phyloP scores from a whole-genome alignment of 23 tunicate species.

The Styela clava region DNA sequence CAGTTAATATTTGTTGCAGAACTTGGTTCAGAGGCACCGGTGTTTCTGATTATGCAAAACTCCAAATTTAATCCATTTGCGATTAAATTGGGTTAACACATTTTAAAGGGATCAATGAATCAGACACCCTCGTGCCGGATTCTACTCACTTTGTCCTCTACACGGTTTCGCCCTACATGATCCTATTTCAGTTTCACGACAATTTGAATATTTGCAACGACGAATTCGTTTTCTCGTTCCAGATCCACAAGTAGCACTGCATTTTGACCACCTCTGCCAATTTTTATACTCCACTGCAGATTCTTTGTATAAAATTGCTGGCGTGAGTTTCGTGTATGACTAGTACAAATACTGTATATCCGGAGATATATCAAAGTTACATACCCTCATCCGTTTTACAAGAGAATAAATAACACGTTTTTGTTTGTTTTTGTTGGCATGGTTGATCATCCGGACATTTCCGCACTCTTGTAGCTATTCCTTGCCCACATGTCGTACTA shows the following conservation, averaged over 20 bases:
- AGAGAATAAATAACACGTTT: not conserved
- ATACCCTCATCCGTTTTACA: constrained; percentile 8
- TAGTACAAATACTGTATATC: not conserved
- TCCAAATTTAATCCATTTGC: not conserved
- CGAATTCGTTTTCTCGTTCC: constrained; percentile 12
- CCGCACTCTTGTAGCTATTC: constrained; percentile 7
- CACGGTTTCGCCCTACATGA: constrained; percentile 17
- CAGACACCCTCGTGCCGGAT: not conserved
- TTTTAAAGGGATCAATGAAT: too few species aligned
- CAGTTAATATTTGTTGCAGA: not conserved
- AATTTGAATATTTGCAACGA: not conserved
- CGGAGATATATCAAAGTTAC: not conserved
- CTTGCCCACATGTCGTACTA: constrained; percentile 27
- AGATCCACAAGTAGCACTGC: constrained; percentile 21
- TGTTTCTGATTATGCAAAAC: not conserved
- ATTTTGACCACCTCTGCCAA: constrained; percentile 18
- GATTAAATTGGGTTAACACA: not conserved
- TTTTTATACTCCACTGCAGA: not conserved
- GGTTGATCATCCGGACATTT: not conserved
- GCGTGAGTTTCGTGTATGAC: too few species aligned
- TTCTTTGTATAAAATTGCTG: not conserved
- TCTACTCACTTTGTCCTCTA: not conserved
- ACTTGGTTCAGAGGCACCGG: not conserved
- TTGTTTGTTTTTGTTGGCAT: constrained; percentile 10
- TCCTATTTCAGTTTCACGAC: constrained; percentile 4